Percentiles rank a stretch among this genome's conserved stretches.
Evolutionary conservation across 23 tunicate genomes (phyloP).

Genomic region (Styela plicata): DNA sequence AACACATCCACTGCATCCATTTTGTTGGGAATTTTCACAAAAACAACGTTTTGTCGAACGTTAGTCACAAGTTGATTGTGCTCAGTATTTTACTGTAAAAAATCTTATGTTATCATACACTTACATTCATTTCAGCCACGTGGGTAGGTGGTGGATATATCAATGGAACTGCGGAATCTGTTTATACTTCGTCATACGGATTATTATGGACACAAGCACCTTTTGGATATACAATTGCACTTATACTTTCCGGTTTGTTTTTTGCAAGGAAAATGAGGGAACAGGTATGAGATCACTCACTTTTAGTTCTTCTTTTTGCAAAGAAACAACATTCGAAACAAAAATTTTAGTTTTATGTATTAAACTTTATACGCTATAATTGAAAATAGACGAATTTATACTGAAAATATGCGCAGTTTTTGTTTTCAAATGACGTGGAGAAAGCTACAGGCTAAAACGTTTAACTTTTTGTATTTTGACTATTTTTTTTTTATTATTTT

Average conservation of each 20-base stretch:
- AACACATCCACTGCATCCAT: too few species aligned
- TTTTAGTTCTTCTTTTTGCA: neutral
- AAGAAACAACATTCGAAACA: neutral
- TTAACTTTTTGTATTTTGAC: too few species aligned
- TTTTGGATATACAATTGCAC: constrained; percentile 54
- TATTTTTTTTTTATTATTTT: too few species aligned
- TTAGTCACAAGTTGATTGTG: too few species aligned
- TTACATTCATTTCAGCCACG: constrained; percentile 80
- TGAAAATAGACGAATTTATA: neutral
- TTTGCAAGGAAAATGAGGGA: constrained; percentile 76
- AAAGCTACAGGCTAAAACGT: too few species aligned
- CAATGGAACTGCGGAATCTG: constrained; percentile 81
- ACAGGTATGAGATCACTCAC: constrained; percentile 31
- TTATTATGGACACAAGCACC: constrained; percentile 89
- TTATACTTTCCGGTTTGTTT: constrained; percentile 65
- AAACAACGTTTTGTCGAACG: too few species aligned
- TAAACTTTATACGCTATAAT: too few species aligned
- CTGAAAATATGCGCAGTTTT: neutral
- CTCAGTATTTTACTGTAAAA: too few species aligned
- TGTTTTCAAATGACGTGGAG: too few species aligned
- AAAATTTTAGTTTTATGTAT: neutral
- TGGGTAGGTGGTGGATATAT: constrained; percentile 99
- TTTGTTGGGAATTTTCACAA: too few species aligned
- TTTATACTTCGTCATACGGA: constrained; percentile 63
- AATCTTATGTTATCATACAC: too few species aligned